Evolutionary conservation across 2,888 invertebrate genomes (phyloP).

Genomic region (Halocaridina rubra): DNA sequence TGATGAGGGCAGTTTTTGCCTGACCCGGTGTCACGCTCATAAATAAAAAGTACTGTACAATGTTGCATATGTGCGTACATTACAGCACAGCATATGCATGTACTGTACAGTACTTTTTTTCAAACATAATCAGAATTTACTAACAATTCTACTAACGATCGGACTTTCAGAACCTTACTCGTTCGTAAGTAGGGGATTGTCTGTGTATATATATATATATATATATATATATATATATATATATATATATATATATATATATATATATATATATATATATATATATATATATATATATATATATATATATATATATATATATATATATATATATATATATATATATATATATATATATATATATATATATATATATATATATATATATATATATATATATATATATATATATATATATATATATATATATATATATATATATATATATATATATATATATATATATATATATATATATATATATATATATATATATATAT

Average conservation of each 20-base stretch:
- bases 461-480: not conserved
- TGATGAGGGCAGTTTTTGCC: too few species aligned
- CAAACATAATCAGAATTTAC: too few species aligned
- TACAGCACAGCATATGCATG: too few species aligned
- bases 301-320: not conserved
- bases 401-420: not conserved
- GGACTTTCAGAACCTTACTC: too few species aligned
- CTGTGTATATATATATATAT: not conserved
- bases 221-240: not conserved
- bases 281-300: not conserved
- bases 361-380: not conserved
- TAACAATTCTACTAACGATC: too few species aligned
- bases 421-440: not conserved
- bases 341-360: not conserved
- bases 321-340: not conserved
- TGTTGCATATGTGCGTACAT: too few species aligned
- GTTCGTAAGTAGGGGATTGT: too few species aligned
- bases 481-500: slow-evolving; percentile 8
- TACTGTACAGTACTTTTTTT: too few species aligned
- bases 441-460: not conserved
- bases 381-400: not conserved
- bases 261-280: not conserved
- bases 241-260: not conserved
- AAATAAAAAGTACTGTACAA: too few species aligned
- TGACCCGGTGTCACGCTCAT: too few species aligned